phyloP scores from a whole-genome alignment of 92 coral and sea anemone genomes.

The Bergia puertoricense region DNA sequence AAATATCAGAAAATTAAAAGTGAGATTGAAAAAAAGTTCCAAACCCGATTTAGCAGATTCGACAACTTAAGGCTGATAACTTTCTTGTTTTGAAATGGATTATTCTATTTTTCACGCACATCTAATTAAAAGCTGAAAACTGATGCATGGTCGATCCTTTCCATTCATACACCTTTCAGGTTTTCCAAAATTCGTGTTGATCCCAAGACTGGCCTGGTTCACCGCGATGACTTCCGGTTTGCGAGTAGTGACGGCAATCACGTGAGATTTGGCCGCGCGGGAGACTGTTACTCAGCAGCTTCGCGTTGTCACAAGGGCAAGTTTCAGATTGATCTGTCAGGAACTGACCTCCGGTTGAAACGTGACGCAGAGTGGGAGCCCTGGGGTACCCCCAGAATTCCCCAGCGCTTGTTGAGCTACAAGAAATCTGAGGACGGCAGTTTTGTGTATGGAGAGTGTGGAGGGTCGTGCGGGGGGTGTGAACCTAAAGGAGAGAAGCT shows the following conservation, averaged over 20 bases:
- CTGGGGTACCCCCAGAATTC: slow-evolving; percentile 95
- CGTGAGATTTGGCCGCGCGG: slow-evolving; percentile 93
- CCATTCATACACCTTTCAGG: slow-evolving; percentile 45
- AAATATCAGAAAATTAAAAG: background rate
- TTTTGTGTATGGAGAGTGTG: slow-evolving; percentile 88
- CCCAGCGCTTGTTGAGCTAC: slow-evolving; percentile 74
- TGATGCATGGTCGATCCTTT: background rate
- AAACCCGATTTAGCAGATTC: background rate
- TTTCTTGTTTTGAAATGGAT: background rate
- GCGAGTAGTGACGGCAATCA: slow-evolving; percentile 90
- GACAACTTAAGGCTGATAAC: background rate
- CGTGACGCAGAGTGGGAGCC: slow-evolving; percentile 88
- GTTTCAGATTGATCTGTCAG: slow-evolving; percentile 89
- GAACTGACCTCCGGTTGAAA: slow-evolving; percentile 89
- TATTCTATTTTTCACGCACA: too few relatives aligned
- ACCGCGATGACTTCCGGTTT: slow-evolving; percentile 88
- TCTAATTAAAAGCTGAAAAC: background rate
- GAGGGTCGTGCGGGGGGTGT: slow-evolving; percentile 99
- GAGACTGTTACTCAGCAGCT: slow-evolving; percentile 97
- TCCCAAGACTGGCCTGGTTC: slow-evolving; percentile 78
- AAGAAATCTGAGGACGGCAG: slow-evolving; percentile 79
- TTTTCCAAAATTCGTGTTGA: slow-evolving; percentile 91
- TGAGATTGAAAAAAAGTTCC: too few relatives aligned
- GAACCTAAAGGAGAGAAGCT: slow-evolving; percentile 76
- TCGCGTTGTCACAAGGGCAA: slow-evolving; percentile 85